Base-by-base conservation (phyloP, 1,140 invertebrate species). In the Pseudomyrmex pallidus region DNA sequence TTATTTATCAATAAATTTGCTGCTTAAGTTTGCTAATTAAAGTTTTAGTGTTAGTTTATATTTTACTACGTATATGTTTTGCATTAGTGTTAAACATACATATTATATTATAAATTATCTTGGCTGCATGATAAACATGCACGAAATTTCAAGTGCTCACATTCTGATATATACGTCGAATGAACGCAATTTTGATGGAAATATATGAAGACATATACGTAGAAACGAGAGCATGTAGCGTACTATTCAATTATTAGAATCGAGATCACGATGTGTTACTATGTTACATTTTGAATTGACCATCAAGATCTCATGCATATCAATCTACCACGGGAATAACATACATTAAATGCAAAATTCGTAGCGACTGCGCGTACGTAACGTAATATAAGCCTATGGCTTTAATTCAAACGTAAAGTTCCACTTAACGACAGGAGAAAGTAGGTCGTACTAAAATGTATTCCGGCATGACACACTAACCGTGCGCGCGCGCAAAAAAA, bases 351-450 rank as follows among this genome's bases (percentile, higher is more conserved):
- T 50, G 66, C 54, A 59, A 57, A 72, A 80, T 80, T 70, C 15
- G 56, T 70, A 70, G 66, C 15, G 44, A 13, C 20, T 57, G 15
- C 74, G 17, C 48, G 44, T 52, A 15, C 10, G 2, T 57, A 68
- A 77, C 35, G 62, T 70, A 59, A 59, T 57, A 50, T 61, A 61
- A 72, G 76, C 66, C 66, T 80, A 70, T 59, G 35, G 44, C 54
- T 80, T 80, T 80, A 80, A 80, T 80, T 80, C 56, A 61, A 80
- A 80, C 66, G 76, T 59, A 72, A 70, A 80, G 76, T 80, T 59
- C 61, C 20, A 61, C 15, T 80, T 80, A 80, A 80, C 54, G 67
- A 59, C 67, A 50, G 20, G 44, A 2, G 20, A 61, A 80, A 80
- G 76, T 80, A 80, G 76, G 76, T 72, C 66, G 20, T 72, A 17